Evolutionary conservation across 2,888 invertebrate genomes (phyloP), one percentile per base, ranked within the genome.

Genomic region (Drosophila austrosaltans): DNA sequence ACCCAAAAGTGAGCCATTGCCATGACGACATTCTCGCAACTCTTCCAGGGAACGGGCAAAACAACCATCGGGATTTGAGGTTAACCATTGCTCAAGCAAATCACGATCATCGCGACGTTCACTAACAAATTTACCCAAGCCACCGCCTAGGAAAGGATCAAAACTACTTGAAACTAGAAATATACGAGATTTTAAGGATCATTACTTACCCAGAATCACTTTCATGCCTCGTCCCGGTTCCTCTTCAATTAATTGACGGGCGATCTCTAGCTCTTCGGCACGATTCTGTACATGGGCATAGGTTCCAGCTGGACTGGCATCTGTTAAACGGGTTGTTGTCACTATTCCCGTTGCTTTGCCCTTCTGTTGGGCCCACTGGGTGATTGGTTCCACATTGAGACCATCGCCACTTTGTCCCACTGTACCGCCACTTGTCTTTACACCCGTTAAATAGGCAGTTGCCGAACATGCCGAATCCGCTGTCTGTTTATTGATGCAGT

Each of bases 231-330:
- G 93, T 0, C 97, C 97, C 53, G 96, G 95, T 36, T 94, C 93
- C 10, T 94, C 93, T 63, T 93, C 93, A 5, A 97, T 91, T 7
- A 97, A 93, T 86, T 97, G 97, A 22, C 93, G 93, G 0, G 96
- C 96, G 57, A 97, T 96, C 82, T 97, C 97, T 68, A 92, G 93
- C 91, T 97, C 96, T 95, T 96, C 96, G 77, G 95, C 93, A 4
- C 96, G 93, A 69, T 95, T 93, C 0, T 95, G 94, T 0, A 94
- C 93, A 74, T 95, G 94, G 0, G 94, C 94, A 82, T 94, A 95
- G 81, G 93, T 91, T 0, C 94, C 94, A 0, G 95, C 95, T 0
- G 97, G 96, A 1, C 96, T 96, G 0, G 97, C 97, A 89, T 97
- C 96, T 0, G 97, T 97, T 0, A 97, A 94, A 7, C 96, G 93